Evolutionary conservation across 2,797 vertebrate species (phyloP).

Genomic region (Coilia nasus): DNA sequence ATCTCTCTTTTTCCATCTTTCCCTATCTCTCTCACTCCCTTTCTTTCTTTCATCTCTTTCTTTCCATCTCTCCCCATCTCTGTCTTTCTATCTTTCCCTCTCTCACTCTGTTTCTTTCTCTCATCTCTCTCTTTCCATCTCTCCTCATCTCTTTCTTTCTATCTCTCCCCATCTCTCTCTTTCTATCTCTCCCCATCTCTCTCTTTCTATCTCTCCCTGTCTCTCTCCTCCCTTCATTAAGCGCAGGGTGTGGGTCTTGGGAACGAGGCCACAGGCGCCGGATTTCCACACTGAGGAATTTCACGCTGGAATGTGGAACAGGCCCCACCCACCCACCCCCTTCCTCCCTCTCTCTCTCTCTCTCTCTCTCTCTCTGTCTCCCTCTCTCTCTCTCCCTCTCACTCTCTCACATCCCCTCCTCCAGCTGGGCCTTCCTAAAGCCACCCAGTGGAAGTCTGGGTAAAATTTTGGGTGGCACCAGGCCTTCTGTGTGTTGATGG

Average conservation of each 20-base stretch:
- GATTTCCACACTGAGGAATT: constrained; percentile 30
- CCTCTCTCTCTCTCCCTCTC: background rate
- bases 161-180: too few relatives aligned
- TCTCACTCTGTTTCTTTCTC: too few relatives aligned
- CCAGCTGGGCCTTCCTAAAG: background rate
- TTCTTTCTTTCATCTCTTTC: too few relatives aligned
- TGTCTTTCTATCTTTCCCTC: too few relatives aligned
- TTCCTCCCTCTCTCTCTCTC: too few relatives aligned
- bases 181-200: too few relatives aligned
- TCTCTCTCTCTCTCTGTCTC: background rate
- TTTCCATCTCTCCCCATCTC: too few relatives aligned
- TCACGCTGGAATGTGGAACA: constrained; percentile 43
- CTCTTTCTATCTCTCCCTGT: constrained; percentile 18
- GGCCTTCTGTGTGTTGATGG: background rate
- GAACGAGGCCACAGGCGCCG: constrained; percentile 34
- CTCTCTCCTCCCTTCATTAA: background rate
- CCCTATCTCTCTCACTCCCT: too few relatives aligned
- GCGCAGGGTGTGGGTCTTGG: background rate
- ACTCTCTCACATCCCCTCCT: background rate
- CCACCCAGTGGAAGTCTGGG: background rate
- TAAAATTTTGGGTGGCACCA: background rate
- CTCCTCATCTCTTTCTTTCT: constrained; percentile 9
- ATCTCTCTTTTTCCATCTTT: too few relatives aligned
- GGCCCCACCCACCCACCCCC: background rate
- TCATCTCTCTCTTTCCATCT: background rate